Evolutionary conservation across 2,888 invertebrate genomes (phyloP).

Genomic region (Drosophila neoperkinsi): DNA sequence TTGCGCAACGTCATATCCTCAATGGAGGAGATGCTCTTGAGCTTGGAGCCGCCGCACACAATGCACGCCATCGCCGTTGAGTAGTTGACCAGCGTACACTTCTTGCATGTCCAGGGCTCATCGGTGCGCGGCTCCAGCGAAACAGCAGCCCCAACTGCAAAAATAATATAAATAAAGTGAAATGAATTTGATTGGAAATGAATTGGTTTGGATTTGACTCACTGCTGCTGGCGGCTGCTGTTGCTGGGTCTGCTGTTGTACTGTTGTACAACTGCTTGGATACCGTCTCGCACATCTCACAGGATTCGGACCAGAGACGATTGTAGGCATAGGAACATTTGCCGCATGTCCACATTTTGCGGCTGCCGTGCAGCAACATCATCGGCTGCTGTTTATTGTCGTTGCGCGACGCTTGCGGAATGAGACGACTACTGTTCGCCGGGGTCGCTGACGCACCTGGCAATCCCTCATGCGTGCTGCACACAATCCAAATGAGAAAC

Average conservation of each 20-base stretch:
- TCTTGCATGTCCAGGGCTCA: conserved; percentile 92
- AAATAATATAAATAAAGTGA: background rate
- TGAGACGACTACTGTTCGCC: conserved; percentile 39
- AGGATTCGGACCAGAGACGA: conserved; percentile 91
- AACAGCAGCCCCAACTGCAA: background rate
- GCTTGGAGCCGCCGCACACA: conserved; percentile 94
- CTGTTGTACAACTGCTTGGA: conserved; percentile 20
- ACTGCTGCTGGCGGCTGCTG: conserved; percentile 18
- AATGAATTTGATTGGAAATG: background rate
- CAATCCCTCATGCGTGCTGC: conserved; percentile 38
- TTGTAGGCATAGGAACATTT: conserved; percentile 96
- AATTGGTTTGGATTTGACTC: conserved; percentile 8
- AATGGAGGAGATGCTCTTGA: conserved; percentile 88
- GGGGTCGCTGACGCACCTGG: conserved; percentile 10
- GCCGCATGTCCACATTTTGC: conserved; percentile 93
- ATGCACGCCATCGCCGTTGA: conserved; percentile 90
- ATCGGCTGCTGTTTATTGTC: conserved; percentile 82
- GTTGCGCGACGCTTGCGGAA: conserved; percentile 61
- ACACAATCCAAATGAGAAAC: conserved; percentile 1
- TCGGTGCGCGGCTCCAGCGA: conserved; percentile 50
- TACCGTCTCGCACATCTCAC: conserved; percentile 90
- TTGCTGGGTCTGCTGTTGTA: conserved; percentile 12
- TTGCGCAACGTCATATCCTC: conserved; percentile 90
- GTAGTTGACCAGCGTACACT: conserved; percentile 94
- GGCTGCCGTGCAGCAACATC: conserved; percentile 63